Conservation (phyloP, 2,797 vertebrate genomes). For the Aulostomus chinensis region DNA sequence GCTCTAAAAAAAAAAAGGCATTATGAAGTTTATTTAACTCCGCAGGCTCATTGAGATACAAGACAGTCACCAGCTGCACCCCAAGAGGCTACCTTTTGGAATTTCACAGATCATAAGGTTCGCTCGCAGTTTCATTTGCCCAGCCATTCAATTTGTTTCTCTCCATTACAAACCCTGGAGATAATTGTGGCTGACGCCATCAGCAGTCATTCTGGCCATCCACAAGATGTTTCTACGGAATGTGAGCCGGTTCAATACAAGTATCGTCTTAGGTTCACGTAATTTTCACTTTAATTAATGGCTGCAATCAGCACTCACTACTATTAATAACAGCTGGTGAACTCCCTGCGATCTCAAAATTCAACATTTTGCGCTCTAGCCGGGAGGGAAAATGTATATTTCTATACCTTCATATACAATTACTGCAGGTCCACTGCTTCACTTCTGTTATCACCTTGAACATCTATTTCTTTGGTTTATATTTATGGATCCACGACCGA, state of each 20-base stretch:
- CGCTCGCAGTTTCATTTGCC: conserved; percentile 56
- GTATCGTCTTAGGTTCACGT: no score
- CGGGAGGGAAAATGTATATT: no score
- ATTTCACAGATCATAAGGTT: conserved; percentile 72
- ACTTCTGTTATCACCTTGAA: no score
- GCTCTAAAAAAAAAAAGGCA: conserved; percentile 71
- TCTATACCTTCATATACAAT: no score
- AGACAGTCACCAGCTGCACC: conserved; percentile 85
- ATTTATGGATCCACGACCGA: no score
- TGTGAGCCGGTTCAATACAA: no score
- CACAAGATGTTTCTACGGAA: neutral
- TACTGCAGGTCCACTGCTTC: no score
- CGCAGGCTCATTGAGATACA: conserved; percentile 84
- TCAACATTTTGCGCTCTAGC: no score
- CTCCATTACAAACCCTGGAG: neutral
- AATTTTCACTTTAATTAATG: neutral
- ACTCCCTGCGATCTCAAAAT: no score
- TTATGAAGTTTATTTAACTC: conserved; percentile 81
- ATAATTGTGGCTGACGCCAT: conserved; percentile 1
- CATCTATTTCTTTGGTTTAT: neutral
- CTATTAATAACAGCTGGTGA: neutral
- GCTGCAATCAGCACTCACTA: neutral
- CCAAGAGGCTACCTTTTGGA: conserved; percentile 62
- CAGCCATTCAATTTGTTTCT: conserved; percentile 61
- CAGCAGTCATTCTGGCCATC: neutral